Evolutionary conservation across 1,140 invertebrate species (phyloP), one percentile per base, ranked within the genome.

Genomic region (Medauroidea extradentata): DNA sequence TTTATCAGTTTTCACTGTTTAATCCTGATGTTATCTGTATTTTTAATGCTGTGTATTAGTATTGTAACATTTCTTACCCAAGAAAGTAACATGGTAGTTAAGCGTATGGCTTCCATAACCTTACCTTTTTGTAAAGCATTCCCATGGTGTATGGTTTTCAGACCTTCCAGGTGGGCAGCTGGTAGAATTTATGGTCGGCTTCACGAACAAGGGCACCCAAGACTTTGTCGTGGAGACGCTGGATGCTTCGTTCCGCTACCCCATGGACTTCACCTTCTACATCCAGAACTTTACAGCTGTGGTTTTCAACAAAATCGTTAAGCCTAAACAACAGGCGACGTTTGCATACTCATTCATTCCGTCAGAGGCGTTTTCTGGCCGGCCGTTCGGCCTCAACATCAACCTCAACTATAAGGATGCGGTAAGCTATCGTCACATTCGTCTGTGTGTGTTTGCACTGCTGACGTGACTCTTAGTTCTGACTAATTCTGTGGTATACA

Each of bases 241-340:
- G 67, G 96, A 99, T 71, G 95, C 96, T 0, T 98, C 96, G 0
- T 97, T 99, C 84, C 86, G 96, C 67, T 99, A 99, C 71, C 94
- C 96, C 18, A 93, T 98, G 87, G 97, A 99, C 75, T 99, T 94
- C 78, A 94, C 88, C 64, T 99, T 96, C 74, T 93, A 95, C 72
- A 96, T 99, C 67, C 96, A 99, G 75, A 99, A 99, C 78, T 99
- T 98, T 78, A 94, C 94, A 0, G 87, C 91, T 1, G 81, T 95
- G 65, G 82, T 85, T n/a, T 98, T 93, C 74, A 90, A 95, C 66
- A 85, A 86, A 68, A 80, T 90, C 68, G 93, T 99, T 0, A 90
- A 93, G 67, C 89, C 96, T 0, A 86, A 87, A 52, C 86, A 96
- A 66, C 93, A 99, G 78, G 93, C 93, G 14, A 97, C 97, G 0